Conservation (phyloP, 2,888 invertebrate species). For the Drosophila birchii region DNA sequence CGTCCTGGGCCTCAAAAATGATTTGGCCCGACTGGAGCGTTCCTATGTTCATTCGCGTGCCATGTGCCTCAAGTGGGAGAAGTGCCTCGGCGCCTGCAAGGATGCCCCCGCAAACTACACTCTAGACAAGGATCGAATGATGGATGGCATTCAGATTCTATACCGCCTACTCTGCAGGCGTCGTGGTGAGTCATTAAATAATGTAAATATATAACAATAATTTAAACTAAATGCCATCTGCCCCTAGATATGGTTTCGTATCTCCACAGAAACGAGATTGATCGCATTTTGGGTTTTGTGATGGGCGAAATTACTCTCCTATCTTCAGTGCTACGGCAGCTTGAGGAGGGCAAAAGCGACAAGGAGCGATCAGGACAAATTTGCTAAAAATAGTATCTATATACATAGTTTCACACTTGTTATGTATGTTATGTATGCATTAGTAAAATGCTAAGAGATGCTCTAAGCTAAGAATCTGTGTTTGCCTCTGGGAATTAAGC, state of each 20-base stretch:
- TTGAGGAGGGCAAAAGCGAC: slow-evolving; percentile 45
- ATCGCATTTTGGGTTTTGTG: slow-evolving; percentile 52
- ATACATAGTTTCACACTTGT: slow-evolving; percentile 2
- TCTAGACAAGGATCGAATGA: slow-evolving; percentile 75
- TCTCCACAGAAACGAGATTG: slow-evolving; percentile 48
- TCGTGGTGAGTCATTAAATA: slow-evolving; percentile 57
- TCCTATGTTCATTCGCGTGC: slow-evolving; percentile 77
- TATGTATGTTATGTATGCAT: slow-evolving; percentile 2
- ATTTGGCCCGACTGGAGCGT: slow-evolving; percentile 82
- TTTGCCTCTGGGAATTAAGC: not conserved
- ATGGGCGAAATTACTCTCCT: slow-evolving; percentile 55
- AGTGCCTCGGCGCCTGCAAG: slow-evolving; percentile 78
- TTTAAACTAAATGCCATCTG: not conserved
- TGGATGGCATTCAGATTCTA: slow-evolving; percentile 82
- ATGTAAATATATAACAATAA: not conserved
- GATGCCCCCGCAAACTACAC: slow-evolving; percentile 72
- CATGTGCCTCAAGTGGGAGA: slow-evolving; percentile 83
- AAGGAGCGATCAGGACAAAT: slow-evolving; percentile 24
- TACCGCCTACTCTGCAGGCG: slow-evolving; percentile 80
- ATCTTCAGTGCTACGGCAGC: slow-evolving; percentile 35
- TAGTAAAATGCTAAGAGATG: not conserved
- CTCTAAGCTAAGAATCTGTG: not conserved
- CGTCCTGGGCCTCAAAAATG: slow-evolving; percentile 83
- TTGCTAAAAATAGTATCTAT: slow-evolving; percentile 8
- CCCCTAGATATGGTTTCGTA: slow-evolving; percentile 42